These are phyloP conservation scores for Dascyllus trimaculatus DNA, from an alignment of 2,113 vertebrate species.

Conservation along the genomic window DNA sequence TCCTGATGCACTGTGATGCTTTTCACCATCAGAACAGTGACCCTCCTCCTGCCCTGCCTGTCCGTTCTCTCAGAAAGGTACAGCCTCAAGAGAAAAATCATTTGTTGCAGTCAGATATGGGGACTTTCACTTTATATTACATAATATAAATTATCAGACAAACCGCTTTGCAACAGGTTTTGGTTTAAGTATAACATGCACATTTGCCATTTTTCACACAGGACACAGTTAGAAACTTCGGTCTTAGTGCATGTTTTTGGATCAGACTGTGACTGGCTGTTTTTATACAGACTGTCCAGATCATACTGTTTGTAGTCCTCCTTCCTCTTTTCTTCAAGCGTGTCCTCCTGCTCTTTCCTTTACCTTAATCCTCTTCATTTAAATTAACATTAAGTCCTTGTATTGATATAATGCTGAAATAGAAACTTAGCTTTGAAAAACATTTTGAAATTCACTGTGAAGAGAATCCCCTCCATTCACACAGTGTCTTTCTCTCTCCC, in stretches of 20 bases:
- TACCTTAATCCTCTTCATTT: neutral
- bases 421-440: neutral
- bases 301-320: neutral
- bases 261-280: too few relatives aligned
- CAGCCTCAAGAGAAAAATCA: neutral
- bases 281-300: too few relatives aligned
- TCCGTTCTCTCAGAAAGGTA: conserved; percentile 93
- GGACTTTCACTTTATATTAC: neutral
- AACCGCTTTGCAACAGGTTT: too few relatives aligned
- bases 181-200: too few relatives aligned
- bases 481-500: conserved; percentile 41
- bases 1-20: conserved; percentile 95
- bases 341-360: neutral
- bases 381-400: neutral
- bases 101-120: neutral
- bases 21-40: conserved; percentile 95
- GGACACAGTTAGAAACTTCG: too few relatives aligned
- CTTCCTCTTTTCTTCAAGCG: neutral
- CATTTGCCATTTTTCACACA: neutral
- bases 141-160: neutral
- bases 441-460: neutral
- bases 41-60: conserved; percentile 91
- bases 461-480: neutral
- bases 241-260: too few relatives aligned
- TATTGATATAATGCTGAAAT: neutral